Evolutionary conservation across 2,888 invertebrate species (phyloP), one percentile per base, ranked within the genome.

Genomic region (Agrotis exclamationis): DNA sequence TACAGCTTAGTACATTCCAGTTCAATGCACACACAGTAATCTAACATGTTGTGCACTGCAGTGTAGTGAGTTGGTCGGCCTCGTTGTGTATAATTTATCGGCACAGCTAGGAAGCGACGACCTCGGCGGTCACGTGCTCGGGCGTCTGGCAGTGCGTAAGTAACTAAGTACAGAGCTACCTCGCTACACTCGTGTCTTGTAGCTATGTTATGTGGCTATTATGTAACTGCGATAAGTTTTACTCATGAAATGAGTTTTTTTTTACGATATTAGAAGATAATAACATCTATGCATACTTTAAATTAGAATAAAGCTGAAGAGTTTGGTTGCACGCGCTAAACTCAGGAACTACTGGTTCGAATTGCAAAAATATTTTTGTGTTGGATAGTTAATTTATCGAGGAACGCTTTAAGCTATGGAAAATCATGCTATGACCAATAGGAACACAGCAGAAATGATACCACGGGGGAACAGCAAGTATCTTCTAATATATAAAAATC

Each of bases 71-170:
- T 74, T 71, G 56, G 70, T 80, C 69, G 82, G 68, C 75, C 80
- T 85, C 60, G 72, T 69, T 76, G 71, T 78, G 48, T 51, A 67
- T 72, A 67, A 70, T 74, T 75, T 75, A 84, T 78, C 73, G 74
- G 20, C 53, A 54, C 39, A 9, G 80, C 70, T 81, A 85, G 79
- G 84, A 85, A 85, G 54, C 86, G 79, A 77, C 84, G 84, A 84
- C 84, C 84, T 84, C 84, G 39, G 84, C 48, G 6, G 65, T 75
- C 85, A 84, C 83, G 83, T 85, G 83, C 74, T 67, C 73, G 6
- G 2, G 65, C 71, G 73, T 78, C 78, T 78, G 53, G 33, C 56
- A 16, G 45, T 65, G 39, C 54, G 56, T 68, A 64, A 70, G 57
- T n/a, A n/a, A n/a, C n/a, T 76, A 51, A 63, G 16, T 54, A 20